Percentiles rank a stretch among this genome's conserved stretches.
phyloP scores from a whole-genome alignment of 2,888 invertebrate species.

The Metellina segmentata region DNA sequence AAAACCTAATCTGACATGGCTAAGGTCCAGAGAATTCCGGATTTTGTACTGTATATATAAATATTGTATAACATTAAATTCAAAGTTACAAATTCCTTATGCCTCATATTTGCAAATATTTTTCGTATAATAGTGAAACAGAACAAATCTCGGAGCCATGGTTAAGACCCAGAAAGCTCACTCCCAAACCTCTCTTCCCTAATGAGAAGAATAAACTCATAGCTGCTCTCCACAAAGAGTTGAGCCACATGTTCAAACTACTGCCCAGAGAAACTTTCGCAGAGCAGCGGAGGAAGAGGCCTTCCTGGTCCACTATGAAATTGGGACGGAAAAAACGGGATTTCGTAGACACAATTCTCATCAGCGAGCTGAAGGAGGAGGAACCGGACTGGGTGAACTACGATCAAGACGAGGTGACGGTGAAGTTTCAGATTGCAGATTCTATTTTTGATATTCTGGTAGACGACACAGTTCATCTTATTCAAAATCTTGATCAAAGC shows the following conservation, averaged over 20 bases:
- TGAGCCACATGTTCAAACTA: conserved; percentile 50
- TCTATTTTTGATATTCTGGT: conserved; percentile 84
- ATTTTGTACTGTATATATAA: no score
- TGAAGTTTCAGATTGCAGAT: conserved; percentile 84
- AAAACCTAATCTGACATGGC: no score
- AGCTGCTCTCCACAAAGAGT: conserved; percentile 39
- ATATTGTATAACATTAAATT: neutral
- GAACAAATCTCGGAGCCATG: conserved; percentile 47
- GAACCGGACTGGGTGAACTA: conserved; percentile 89
- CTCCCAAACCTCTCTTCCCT: conserved; percentile 64
- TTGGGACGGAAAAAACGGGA: conserved; percentile 86
- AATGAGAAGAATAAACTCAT: conserved; percentile 11
- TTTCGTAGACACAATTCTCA: conserved; percentile 87
- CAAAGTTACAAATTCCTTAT: neutral
- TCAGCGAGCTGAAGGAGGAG: conserved; percentile 87
- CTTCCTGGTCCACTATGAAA: conserved; percentile 83
- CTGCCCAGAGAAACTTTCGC: neutral
- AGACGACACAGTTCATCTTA: conserved; percentile 82
- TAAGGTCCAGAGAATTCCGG: no score
- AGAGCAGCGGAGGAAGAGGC: conserved; percentile 81
- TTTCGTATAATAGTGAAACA: conserved; percentile 46
- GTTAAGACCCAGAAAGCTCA: conserved; percentile 54
- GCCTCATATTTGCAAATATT: neutral
- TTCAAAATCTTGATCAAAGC: conserved; percentile 77
- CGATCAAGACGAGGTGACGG: conserved; percentile 86